Evolutionary conservation across 2,888 invertebrate genomes (phyloP).

Genomic region (Lasioglossum morio): DNA sequence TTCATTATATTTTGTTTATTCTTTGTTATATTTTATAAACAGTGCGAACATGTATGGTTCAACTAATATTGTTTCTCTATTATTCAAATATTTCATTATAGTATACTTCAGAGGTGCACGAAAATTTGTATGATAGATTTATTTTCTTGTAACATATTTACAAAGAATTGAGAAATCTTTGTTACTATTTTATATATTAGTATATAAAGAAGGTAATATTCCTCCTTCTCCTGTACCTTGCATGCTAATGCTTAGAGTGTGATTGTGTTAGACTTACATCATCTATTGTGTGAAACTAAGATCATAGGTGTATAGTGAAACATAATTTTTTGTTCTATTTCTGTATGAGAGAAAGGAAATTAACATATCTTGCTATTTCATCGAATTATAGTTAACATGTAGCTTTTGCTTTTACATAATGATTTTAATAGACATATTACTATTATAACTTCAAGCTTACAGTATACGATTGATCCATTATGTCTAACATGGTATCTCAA

Average conservation of each 20-base stretch:
- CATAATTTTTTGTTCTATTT: slow-evolving; percentile 50
- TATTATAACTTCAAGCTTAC: slow-evolving; percentile 11
- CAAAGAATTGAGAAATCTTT: slow-evolving; percentile 9
- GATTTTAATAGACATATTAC: slow-evolving; percentile 42
- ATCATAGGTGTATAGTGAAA: slow-evolving; percentile 62
- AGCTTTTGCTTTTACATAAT: slow-evolving; percentile 54
- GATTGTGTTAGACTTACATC: slow-evolving; percentile 83
- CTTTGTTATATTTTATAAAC: neutral
- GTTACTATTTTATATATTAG: slow-evolving; percentile 11
- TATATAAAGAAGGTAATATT: slow-evolving; percentile 45
- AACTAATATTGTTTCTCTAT: slow-evolving; percentile 2
- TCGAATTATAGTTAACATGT: slow-evolving; percentile 62
- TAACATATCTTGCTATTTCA: slow-evolving; percentile 69
- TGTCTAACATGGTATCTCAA: slow-evolving; percentile 15
- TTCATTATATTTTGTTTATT: slow-evolving; percentile 20
- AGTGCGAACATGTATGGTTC: neutral
- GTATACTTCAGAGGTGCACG: slow-evolving; percentile 6
- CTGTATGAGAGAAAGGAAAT: slow-evolving; percentile 29
- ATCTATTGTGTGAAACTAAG: slow-evolving; percentile 72
- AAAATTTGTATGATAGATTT: slow-evolving; percentile 16
- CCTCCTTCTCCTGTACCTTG: slow-evolving; percentile 70
- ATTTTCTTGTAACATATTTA: slow-evolving; percentile 17
- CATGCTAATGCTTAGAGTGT: slow-evolving; percentile 83
- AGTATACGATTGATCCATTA: slow-evolving; percentile 2
- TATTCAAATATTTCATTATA: slow-evolving; percentile 5